phyloP scores from a whole-genome alignment of 2,888 invertebrate species.

The Hyalella azteca region DNA sequence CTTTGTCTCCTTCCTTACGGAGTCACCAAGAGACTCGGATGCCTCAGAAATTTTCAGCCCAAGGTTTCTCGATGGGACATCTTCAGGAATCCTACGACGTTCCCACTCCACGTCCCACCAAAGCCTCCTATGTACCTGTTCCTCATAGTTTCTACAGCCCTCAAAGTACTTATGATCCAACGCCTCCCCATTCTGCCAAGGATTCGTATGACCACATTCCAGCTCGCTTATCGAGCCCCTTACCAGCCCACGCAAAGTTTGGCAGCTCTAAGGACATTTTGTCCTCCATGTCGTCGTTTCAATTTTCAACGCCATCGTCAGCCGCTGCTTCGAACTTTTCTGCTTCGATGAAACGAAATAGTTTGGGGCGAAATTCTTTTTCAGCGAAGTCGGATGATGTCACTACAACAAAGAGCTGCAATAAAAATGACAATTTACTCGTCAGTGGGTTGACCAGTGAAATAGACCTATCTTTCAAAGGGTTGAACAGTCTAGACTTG shows the following conservation, averaged over 20 bases:
- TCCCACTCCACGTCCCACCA: background rate
- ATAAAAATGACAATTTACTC: background rate
- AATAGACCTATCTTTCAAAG: background rate
- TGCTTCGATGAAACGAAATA: background rate
- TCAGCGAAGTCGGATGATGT: background rate
- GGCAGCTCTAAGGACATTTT: background rate
- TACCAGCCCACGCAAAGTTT: background rate
- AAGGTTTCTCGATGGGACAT: background rate
- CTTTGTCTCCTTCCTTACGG: too few relatives aligned
- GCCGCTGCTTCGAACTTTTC: constrained; percentile 8
- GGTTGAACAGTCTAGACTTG: background rate
- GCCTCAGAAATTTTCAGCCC: background rate
- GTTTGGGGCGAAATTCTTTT: background rate
- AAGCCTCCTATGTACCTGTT: background rate
- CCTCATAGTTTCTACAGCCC: background rate
- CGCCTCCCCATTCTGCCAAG: background rate
- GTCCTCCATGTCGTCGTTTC: background rate
- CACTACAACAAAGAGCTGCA: background rate
- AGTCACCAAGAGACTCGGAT: too few relatives aligned
- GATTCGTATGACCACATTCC: background rate
- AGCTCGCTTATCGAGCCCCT: background rate
- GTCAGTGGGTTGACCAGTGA: background rate
- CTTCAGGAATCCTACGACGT: background rate
- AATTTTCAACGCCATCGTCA: background rate
- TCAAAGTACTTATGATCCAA: background rate